Percentiles rank a stretch among this genome's conserved stretches.
These are phyloP conservation scores for Drosophila limbata DNA, from an alignment of 2,888 invertebrate genomes.

Conservation along the genomic window DNA sequence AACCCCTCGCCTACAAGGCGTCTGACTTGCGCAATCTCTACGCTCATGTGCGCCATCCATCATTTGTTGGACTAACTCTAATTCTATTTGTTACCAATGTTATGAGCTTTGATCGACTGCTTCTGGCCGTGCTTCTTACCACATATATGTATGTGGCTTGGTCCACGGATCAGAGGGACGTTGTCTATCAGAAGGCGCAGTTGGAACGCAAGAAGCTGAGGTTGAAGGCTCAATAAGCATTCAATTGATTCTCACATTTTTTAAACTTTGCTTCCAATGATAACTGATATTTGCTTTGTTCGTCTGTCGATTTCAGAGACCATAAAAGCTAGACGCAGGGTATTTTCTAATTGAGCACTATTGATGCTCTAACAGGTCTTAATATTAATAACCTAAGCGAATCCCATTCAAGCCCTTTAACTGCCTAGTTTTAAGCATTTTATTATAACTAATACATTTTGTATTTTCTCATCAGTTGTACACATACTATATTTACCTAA, in stretches of 20 bases:
- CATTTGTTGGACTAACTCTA: slow-evolving; percentile 87
- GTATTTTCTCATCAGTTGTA: slow-evolving; percentile 16
- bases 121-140: slow-evolving; percentile 86
- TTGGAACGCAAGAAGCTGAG: slow-evolving; percentile 86
- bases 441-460: slow-evolving; percentile 18
- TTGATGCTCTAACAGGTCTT: neutral
- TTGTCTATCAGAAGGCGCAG: slow-evolving; percentile 86
- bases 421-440: slow-evolving; percentile 1
- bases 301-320: neutral
- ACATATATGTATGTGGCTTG: slow-evolving; percentile 88
- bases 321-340: neutral
- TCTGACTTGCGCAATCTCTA: slow-evolving; percentile 86
- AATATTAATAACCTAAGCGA: neutral
- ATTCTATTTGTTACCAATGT: slow-evolving; percentile 88
- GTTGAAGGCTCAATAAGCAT: slow-evolving; percentile 73
- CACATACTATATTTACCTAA: slow-evolving; percentile 17
- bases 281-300: no score
- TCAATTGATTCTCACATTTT: neutral
- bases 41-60: slow-evolving; percentile 88
- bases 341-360: neutral
- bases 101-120: slow-evolving; percentile 88
- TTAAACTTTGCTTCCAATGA: neutral
- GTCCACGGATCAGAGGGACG: slow-evolving; percentile 87
- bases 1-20: slow-evolving; percentile 87
- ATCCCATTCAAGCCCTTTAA: neutral